Percentiles rank a stretch among this genome's conserved stretches.
phyloP scores from a whole-genome alignment of 2,113 vertebrate genomes.

The Tursiops truncatus region DNA sequence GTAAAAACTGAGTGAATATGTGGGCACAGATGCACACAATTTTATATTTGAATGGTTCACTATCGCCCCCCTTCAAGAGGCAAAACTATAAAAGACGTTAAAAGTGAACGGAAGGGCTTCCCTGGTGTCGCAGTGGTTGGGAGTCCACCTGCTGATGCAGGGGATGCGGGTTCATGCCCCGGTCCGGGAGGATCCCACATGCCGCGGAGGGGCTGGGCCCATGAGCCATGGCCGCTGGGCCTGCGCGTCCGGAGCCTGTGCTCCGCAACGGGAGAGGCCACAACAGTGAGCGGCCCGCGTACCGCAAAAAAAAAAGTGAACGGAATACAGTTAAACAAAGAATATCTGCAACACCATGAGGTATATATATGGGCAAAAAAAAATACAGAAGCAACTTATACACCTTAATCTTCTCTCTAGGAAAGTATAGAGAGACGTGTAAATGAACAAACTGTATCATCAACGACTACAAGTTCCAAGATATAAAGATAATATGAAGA shows the following conservation, averaged over 20 bases:
- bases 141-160: too few species aligned
- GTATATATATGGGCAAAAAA: not conserved
- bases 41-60: not conserved
- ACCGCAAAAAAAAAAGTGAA: not conserved
- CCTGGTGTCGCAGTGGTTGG: too few species aligned
- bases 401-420: not conserved
- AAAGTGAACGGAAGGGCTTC: not conserved
- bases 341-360: not conserved
- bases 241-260: too few species aligned
- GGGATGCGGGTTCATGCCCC: too few species aligned
- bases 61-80: not conserved
- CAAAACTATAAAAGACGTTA: not conserved
- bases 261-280: too few species aligned
- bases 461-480: not conserved
- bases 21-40: not conserved
- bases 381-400: not conserved
- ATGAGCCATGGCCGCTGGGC: too few species aligned
- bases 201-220: too few species aligned
- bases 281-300: too few species aligned
- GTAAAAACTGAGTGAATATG: not conserved
- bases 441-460: not conserved
- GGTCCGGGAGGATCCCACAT: too few species aligned
- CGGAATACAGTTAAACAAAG: not conserved
- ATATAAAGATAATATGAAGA: conserved; percentile 13
- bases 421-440: not conserved